Base-by-base conservation (phyloP, 2,797 vertebrate species). In the Gymnodraco acuticeps region DNA sequence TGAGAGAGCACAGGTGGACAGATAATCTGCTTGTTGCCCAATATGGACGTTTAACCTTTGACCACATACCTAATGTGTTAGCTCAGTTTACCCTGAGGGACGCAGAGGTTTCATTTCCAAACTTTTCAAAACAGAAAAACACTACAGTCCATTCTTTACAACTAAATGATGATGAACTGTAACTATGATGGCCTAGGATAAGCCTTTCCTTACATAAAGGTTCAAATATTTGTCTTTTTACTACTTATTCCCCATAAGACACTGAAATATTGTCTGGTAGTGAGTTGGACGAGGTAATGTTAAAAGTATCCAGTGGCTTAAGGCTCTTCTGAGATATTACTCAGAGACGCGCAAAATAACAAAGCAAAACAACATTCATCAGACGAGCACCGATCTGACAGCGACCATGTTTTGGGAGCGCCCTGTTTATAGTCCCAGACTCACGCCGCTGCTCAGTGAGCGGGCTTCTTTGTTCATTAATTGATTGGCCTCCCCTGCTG, bases 391-490 rank as follows among this genome's bases (percentile, higher is more conserved):
- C 45, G 73, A 85, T 85, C 74, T 90, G 91, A 93, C 88, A 86
- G 89, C 64, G 60, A 88, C 84, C 84, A 83, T 91, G 89, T 91
- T 91, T 90, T 85, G 85, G 86, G 84, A 89, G 88, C 78, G 73
- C 66, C 86, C 88, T 83, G 86, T 88, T 93, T 90, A 90, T 87
- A 90, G 88, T 89, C 85, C 84, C 83, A 89, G 88, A 86, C 91
- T 86, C 64, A 48, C 50, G 59, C 80, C 72, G 73, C 85, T 81
- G 86, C 91, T 89, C 91, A 78, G 86, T 74, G 89, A 93, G 91
- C 74, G 71, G 85, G 82, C 88, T 91, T 84, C 93, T 93, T 94
- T 94, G 92, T 94, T 94, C 92, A 93, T 92, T 93, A 94, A 94
- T 93, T 94, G 91, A 94, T 94, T 93, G 91, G 85, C 85, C 90